Percentiles rank a stretch among this genome's conserved stretches.
phyloP scores from a whole-genome alignment of 2,113 vertebrate species.

The Xiphophorus maculatus region DNA sequence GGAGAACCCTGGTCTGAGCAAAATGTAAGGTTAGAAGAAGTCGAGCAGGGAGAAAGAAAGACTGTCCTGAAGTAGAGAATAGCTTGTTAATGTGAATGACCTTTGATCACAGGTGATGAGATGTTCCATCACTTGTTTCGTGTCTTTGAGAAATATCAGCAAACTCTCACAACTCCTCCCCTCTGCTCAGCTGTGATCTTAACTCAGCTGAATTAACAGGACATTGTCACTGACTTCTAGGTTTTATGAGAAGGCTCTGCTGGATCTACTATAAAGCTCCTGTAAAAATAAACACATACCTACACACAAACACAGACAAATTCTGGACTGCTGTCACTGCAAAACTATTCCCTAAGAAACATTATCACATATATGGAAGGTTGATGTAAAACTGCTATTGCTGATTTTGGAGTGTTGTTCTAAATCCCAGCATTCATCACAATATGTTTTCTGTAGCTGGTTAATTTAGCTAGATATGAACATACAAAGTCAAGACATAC shows the following conservation, averaged over 20 bases:
- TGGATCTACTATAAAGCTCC: conserved; percentile 54
- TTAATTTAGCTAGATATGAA: no score
- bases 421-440: no score
- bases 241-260: conserved; percentile 74
- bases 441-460: no score
- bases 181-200: conserved; percentile 51
- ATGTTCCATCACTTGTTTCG: conserved; percentile 48
- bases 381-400: no score
- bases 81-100: conserved; percentile 54
- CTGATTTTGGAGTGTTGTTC: no score
- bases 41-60: conserved; percentile 18
- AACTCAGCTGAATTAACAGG: conserved; percentile 40
- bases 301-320: not conserved
- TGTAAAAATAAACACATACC: not conserved
- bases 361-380: no score
- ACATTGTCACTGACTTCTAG: conserved; percentile 48
- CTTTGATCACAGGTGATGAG: conserved; percentile 71
- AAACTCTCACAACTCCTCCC: conserved; percentile 26
- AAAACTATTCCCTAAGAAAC: no score
- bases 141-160: conserved; percentile 48
- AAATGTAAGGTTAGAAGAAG: not conserved
- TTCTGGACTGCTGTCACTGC: no score
- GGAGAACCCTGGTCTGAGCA: conserved; percentile 1
- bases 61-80: conserved; percentile 35
- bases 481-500: no score